A percentile compares a stretch with the other conserved stretches of the same genome.
These are phyloP conservation scores for Amiota communis DNA, from an alignment of 2,888 invertebrate species.

Conservation along the genomic window DNA sequence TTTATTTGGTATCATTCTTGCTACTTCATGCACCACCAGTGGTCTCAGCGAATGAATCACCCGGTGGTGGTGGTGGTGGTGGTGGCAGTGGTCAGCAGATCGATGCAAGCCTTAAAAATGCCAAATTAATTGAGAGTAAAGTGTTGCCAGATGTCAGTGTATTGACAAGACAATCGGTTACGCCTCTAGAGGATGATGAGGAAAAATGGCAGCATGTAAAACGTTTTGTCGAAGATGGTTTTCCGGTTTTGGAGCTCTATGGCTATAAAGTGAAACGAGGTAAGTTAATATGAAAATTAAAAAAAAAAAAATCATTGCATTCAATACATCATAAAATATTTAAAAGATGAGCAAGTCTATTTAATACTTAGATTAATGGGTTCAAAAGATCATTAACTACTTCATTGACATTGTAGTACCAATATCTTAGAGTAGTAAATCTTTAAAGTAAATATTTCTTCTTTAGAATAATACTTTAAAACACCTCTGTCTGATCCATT, in stretches of 20 bases:
- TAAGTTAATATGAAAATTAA: slow-evolving; percentile 50
- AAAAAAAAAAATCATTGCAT: slow-evolving; percentile 8
- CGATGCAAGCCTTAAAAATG: slow-evolving; percentile 70
- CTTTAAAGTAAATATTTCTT: no score
- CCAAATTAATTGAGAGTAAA: slow-evolving; percentile 70
- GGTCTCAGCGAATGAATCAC: slow-evolving; percentile 27
- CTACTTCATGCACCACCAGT: slow-evolving; percentile 3
- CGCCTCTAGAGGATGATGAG: slow-evolving; percentile 63
- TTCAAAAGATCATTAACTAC: no score
- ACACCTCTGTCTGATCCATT: no score
- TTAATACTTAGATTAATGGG: no score
- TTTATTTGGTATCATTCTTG: neutral
- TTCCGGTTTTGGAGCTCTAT: slow-evolving; percentile 70
- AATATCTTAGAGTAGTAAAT: no score
- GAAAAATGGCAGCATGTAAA: slow-evolving; percentile 70
- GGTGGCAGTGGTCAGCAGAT: slow-evolving; percentile 48
- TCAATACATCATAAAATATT: no score
- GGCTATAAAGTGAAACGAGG: slow-evolving; percentile 70
- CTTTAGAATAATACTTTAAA: no score
- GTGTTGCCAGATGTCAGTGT: slow-evolving; percentile 67
- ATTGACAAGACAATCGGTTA: slow-evolving; percentile 54
- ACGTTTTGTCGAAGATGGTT: slow-evolving; percentile 71
- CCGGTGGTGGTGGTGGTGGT: neutral
- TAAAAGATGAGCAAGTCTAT: no score
- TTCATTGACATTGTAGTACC: no score